Conservation (phyloP, 2,888 invertebrate genomes). For the Synanthedon myopaeformis region DNA sequence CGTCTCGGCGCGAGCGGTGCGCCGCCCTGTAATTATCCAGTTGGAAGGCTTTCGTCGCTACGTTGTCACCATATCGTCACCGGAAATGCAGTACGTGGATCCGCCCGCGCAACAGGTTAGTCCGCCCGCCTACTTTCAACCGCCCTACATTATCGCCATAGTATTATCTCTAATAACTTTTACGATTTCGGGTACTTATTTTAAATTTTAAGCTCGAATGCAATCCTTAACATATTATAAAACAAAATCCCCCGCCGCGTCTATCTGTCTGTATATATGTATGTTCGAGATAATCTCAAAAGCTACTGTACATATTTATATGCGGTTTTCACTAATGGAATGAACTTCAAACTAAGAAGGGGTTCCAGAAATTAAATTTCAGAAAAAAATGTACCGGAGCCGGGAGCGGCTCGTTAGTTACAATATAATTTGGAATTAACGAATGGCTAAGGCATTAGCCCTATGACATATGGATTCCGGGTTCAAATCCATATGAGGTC, state of each 20-base stretch:
- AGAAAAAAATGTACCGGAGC: too few species aligned
- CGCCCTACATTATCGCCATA: constrained; percentile 24
- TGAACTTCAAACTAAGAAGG: too few species aligned
- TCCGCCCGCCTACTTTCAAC: constrained; percentile 47
- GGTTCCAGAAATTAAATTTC: too few species aligned
- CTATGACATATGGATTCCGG: too few species aligned
- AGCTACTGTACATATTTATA: neutral
- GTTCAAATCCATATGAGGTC: too few species aligned
- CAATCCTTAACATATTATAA: neutral
- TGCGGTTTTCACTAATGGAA: neutral
- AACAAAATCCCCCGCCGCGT: too few species aligned
- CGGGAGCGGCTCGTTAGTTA: too few species aligned
- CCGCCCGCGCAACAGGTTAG: constrained; percentile 66
- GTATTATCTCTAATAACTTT: constrained; percentile 8
- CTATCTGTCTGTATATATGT: too few species aligned
- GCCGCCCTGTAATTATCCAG: constrained; percentile 70
- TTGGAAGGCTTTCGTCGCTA: constrained; percentile 31
- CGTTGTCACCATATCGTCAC: constrained; percentile 54
- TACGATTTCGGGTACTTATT: neutral
- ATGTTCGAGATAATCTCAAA: neutral
- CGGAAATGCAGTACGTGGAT: constrained; percentile 67
- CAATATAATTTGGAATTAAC: too few species aligned
- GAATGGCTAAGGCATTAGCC: too few species aligned
- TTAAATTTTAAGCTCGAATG: neutral
- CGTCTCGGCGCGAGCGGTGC: constrained; percentile 70